Percentiles rank a stretch among this genome's conserved stretches.
Conservation (phyloP, 2,113 vertebrate species). For the Corythaeola cristata region DNA sequence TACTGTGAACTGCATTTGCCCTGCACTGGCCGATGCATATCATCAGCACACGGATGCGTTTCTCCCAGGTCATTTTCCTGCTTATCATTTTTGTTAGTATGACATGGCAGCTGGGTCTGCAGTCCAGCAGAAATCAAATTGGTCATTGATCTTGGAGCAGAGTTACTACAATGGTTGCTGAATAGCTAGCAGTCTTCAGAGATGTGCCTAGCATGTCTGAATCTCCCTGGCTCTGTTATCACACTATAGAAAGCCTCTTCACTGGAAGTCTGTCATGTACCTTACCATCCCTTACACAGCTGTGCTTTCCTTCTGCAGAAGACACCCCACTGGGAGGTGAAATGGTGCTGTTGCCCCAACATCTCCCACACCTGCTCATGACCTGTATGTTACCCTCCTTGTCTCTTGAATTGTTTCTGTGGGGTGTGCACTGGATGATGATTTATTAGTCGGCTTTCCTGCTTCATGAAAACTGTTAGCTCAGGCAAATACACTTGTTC, state of each 20-base stretch:
- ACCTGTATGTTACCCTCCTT: not conserved
- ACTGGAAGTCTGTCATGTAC: not conserved
- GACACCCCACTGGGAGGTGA: not conserved
- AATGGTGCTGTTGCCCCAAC: not conserved
- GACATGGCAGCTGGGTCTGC: not conserved
- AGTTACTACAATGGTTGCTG: not conserved
- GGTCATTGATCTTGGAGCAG: not conserved
- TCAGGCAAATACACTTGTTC: not conserved
- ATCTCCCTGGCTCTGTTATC: not conserved
- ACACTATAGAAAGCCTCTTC: not conserved
- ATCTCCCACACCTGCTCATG: not conserved
- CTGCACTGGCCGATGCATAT: not conserved
- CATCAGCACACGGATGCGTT: not conserved
- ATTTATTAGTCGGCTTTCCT: not conserved
- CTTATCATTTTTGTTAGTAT: not conserved
- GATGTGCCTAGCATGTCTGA: not conserved
- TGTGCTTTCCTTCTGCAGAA: not conserved
- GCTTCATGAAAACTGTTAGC: not conserved
- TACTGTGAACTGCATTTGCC: not conserved
- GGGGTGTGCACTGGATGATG: not conserved
- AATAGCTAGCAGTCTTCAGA: not conserved
- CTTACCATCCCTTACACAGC: not conserved
- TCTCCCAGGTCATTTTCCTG: not conserved
- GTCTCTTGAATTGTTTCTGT: not conserved
- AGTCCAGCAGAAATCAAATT: not conserved